Conservation (phyloP, 2,888 invertebrate genomes). For the Pammene fasciana region DNA sequence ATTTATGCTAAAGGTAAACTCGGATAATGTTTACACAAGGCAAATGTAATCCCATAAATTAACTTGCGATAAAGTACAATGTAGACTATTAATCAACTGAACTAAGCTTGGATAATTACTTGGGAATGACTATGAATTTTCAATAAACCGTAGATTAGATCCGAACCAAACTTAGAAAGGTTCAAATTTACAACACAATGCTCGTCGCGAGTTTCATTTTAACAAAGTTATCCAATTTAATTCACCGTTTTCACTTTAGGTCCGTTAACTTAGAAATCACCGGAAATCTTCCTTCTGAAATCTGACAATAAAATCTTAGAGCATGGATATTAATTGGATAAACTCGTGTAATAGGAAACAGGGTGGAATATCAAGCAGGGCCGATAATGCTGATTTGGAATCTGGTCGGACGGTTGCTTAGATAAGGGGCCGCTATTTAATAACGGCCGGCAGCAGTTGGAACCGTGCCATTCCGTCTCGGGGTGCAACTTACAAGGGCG, state of each 20-base stretch:
- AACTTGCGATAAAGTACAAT: slow-evolving; percentile 5
- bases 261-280: slow-evolving; percentile 18
- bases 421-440: slow-evolving; percentile 75
- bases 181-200: slow-evolving; percentile 38
- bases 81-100: slow-evolving; percentile 20
- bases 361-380: slow-evolving; percentile 66
- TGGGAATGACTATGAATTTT: slow-evolving; percentile 13
- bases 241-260: slow-evolving; percentile 28
- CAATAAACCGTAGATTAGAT: slow-evolving; percentile 30
- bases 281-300: slow-evolving; percentile 22
- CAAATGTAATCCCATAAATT: background rate
- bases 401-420: slow-evolving; percentile 60
- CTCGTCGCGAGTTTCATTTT: slow-evolving; percentile 29
- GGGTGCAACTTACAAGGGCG: slow-evolving; percentile 40
- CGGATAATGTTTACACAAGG: background rate
- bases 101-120: slow-evolving; percentile 27
- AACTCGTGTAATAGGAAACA: slow-evolving; percentile 58
- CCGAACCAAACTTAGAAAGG: slow-evolving; percentile 17
- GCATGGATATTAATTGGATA: slow-evolving; percentile 49
- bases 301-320: background rate
- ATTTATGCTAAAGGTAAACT: background rate
- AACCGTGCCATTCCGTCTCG: slow-evolving; percentile 40
- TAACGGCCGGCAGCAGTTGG: slow-evolving; percentile 57
- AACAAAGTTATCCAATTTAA: slow-evolving; percentile 39
- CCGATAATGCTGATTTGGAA: slow-evolving; percentile 66